Base-by-base conservation (phyloP, 2,113 vertebrate species). In the Neogobius melanostomus region DNA sequence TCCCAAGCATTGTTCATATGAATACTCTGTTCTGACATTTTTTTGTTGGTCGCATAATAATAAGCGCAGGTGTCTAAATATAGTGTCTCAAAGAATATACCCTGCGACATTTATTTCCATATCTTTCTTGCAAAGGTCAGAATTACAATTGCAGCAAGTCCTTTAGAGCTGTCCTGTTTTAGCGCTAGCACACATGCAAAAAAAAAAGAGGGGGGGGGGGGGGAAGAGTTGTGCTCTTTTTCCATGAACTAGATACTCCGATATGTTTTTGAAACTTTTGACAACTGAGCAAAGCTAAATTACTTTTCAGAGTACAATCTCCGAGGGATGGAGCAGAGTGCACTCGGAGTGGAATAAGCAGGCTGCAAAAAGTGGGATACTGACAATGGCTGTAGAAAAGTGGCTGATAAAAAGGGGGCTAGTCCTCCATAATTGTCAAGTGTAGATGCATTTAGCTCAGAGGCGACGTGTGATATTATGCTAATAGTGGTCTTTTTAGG, bases 271-370 rank as follows among this genome's bases (percentile, higher is more conserved):
- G 77, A 75, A 57, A 74, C 59, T 71, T 82, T 28, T 74, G 81
- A 78, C 70, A 80, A 69, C 74, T 53, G 49, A 78, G 75, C 79
- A 64, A 77, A 73, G 75, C 57, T 21, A 79, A 71, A 85, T 77
- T 49, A 52, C 69, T 69, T 87, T 81, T 80, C 54, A 21, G 17
- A 59, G 72, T 28, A 51, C 21, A 63, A 21, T 78, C 77, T 82
- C 76, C 62, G 63, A 78, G 76, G 82, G 62, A 79, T 64, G 16
- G 57, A 75, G 63, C 50, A 82, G 80, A 82, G 77, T 69, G 77
- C 59, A 79, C 65, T 64, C 47, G 57, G n/a, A 76, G 65, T 64
- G 68, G 66, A 81, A 67, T 56, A 75, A 68, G 57, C 47, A 74
- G 21, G 48, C n/a, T 42, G 42, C 46, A 80, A 75, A 65, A 75